Conservation (phyloP, 2,888 invertebrate genomes). For the Parthenolecanium corni region DNA sequence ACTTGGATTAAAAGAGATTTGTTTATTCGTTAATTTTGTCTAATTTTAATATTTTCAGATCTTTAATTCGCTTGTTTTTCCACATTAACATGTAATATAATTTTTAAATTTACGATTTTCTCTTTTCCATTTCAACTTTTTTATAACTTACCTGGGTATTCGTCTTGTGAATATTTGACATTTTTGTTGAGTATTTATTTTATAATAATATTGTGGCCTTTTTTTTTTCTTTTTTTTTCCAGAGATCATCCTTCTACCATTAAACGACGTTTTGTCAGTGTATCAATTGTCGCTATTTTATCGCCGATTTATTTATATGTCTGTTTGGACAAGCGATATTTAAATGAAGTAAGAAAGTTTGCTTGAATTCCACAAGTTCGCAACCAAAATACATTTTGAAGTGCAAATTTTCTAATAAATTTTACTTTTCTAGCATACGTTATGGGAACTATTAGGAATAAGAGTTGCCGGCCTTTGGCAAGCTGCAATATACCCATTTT, state of each 20-base stretch:
- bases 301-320: constrained; percentile 66
- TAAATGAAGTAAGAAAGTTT: constrained; percentile 44
- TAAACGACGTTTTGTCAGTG: constrained; percentile 76
- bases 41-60: too few relatives aligned
- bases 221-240: constrained; percentile 40
- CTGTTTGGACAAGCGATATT: constrained; percentile 52
- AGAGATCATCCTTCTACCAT: constrained; percentile 83
- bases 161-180: too few relatives aligned
- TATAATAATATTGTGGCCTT: too few relatives aligned
- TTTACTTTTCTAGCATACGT: constrained; percentile 42
- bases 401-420: too few relatives aligned
- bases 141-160: too few relatives aligned
- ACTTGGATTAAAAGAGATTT: too few relatives aligned
- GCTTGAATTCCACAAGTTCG: constrained; percentile 12
- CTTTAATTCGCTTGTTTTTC: too few relatives aligned
- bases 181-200: too few relatives aligned
- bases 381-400: constrained; percentile 20
- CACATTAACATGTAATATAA: too few relatives aligned
- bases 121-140: too few relatives aligned
- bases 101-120: too few relatives aligned
- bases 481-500: constrained; percentile 60
- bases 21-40: too few relatives aligned
- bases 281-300: constrained; percentile 64
- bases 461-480: constrained; percentile 58
- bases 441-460: constrained; percentile 64